Conservation (phyloP, 2,113 vertebrate genomes). For the Amazona vittata region DNA sequence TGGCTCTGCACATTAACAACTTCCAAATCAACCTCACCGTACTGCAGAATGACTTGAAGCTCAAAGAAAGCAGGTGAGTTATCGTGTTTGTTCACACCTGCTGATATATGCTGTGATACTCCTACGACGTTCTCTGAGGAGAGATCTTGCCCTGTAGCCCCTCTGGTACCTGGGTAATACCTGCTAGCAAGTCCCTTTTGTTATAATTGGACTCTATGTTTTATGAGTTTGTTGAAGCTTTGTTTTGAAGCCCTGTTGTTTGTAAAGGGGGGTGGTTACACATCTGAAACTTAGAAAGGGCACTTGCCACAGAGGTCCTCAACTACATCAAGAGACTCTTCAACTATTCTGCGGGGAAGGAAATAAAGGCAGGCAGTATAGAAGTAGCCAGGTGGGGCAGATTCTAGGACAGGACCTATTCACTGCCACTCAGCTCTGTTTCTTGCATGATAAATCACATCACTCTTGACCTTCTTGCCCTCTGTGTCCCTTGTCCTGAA, state of each 20-base stretch:
- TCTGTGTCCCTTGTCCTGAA: not conserved
- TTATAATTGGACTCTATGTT: not conserved
- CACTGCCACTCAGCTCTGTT: not conserved
- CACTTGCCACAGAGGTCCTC: not conserved
- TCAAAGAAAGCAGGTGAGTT: conserved; percentile 77
- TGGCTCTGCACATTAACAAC: conserved; percentile 78
- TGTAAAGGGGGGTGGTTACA: rapidly evolving
- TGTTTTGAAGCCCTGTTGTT: not conserved
- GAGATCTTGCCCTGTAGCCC: not conserved
- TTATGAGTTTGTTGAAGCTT: not conserved
- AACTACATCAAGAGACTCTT: not conserved
- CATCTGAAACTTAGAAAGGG: not conserved
- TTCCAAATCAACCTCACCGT: conserved; percentile 77
- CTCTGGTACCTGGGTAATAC: not conserved
- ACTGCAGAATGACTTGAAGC: conserved; percentile 79
- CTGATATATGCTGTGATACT: not conserved
- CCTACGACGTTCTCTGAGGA: rapidly evolving
- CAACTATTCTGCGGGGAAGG: not conserved
- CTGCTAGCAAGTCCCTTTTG: not conserved
- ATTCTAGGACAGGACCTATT: not conserved
- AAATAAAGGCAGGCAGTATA: not conserved
- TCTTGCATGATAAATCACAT: not conserved
- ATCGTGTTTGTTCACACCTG: rapidly evolving
- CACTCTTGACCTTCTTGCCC: not conserved
- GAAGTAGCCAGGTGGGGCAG: not conserved